Evolutionary conservation across 2,797 vertebrate genomes (phyloP).

Genomic region (Graptemys geographica): DNA sequence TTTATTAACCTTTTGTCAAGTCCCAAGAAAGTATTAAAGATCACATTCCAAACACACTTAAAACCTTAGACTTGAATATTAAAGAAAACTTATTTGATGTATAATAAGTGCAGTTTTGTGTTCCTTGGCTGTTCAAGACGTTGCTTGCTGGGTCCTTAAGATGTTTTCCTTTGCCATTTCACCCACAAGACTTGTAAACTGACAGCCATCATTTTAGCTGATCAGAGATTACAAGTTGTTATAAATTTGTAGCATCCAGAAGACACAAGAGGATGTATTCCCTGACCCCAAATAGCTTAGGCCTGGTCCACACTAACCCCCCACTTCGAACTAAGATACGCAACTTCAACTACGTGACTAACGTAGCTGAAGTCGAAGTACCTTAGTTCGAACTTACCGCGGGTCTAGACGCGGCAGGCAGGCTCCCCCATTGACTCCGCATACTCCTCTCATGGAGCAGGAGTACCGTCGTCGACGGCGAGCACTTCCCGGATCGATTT

Average conservation of each 20-base stretch:
- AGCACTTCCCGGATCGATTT: too few species aligned
- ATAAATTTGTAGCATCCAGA: neutral
- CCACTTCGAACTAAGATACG: too few species aligned
- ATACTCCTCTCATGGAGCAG: too few species aligned
- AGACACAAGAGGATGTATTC: neutral
- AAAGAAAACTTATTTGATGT: neutral
- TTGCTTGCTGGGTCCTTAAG: neutral
- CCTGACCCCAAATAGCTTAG: neutral
- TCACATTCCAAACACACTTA: neutral
- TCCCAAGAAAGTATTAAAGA: neutral
- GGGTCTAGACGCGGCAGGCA: too few species aligned
- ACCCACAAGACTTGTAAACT: neutral
- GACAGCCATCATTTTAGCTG: neutral
- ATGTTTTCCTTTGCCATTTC: neutral
- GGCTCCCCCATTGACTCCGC: too few species aligned
- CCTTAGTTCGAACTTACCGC: too few species aligned
- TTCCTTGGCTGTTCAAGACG: neutral
- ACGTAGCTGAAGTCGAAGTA: too few species aligned
- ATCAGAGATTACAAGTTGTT: neutral
- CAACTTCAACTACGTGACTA: too few species aligned
- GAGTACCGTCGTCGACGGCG: too few species aligned
- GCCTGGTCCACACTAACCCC: too few species aligned
- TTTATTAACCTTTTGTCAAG: neutral
- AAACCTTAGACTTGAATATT: neutral
- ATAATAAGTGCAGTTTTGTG: neutral